These are phyloP conservation scores for Spisula subtruncata DNA, from an alignment of 2,888 invertebrate genomes.

Conservation along the genomic window DNA sequence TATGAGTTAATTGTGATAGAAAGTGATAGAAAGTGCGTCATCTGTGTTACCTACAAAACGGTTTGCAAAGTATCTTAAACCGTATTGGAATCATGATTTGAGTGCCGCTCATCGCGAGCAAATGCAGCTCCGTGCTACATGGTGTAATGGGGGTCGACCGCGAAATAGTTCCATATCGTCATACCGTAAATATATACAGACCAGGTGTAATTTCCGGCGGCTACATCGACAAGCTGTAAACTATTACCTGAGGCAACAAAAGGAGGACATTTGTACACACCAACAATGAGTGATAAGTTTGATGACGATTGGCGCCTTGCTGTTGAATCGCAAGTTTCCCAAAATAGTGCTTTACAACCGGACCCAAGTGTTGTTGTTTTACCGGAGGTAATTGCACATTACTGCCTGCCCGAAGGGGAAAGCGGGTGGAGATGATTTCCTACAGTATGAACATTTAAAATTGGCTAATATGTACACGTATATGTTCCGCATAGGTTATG, in stretches of 20 bases:
- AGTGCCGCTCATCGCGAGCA: constrained; percentile 14
- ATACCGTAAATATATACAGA: constrained; percentile 32
- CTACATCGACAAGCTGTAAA: constrained; percentile 23
- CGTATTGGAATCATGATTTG: constrained; percentile 38
- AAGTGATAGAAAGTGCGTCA: neutral
- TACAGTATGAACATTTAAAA: constrained; percentile 36
- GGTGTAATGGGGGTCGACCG: constrained; percentile 28
- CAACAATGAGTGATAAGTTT: neutral
- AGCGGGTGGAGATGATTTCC: neutral
- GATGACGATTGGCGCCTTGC: neutral
- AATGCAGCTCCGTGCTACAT: neutral
- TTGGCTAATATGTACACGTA: constrained; percentile 27
- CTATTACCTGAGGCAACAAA: constrained; percentile 7
- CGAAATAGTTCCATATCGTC: neutral
- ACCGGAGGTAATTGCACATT: constrained; percentile 19
- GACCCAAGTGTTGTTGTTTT: neutral
- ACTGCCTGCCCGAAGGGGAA: neutral
- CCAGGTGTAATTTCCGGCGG: constrained; percentile 31
- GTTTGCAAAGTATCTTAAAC: constrained; percentile 35
- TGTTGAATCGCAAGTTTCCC: neutral
- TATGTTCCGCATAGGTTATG: constrained; percentile 23
- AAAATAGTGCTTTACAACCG: neutral
- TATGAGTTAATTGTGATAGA: constrained; percentile 29
- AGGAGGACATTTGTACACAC: constrained; percentile 31
- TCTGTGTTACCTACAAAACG: constrained; percentile 20